A percentile compares a stretch with the other conserved stretches of the same genome.
phyloP scores from a whole-genome alignment of 2,113 vertebrate species.

The Holacanthus passer region DNA sequence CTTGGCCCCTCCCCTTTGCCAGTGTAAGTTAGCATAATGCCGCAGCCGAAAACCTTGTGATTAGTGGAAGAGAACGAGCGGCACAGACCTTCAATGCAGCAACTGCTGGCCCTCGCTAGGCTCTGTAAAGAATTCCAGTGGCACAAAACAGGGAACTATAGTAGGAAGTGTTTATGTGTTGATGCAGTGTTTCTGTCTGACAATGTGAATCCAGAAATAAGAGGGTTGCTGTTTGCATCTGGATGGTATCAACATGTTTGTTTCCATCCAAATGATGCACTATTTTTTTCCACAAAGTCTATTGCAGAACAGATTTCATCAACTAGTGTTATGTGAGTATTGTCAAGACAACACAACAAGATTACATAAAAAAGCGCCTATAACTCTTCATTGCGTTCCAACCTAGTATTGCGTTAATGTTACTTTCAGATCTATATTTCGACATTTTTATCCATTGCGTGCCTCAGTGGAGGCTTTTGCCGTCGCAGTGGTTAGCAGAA shows the following conservation, averaged over 20 bases:
- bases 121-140: slow-evolving; percentile 48
- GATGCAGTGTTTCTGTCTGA: background rate
- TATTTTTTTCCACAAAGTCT: background rate
- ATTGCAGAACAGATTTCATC: background rate
- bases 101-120: slow-evolving; percentile 31
- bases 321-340: background rate
- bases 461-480: background rate
- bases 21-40: slow-evolving; percentile 89
- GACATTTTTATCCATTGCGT: too few species aligned
- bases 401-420: background rate
- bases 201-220: background rate
- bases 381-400: background rate
- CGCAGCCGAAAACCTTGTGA: slow-evolving; percentile 82
- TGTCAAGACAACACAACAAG: background rate
- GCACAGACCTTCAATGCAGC: slow-evolving; percentile 47
- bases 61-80: slow-evolving; percentile 58
- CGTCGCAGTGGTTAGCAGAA: background rate
- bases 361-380: background rate
- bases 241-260: background rate
- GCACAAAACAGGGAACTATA: slow-evolving; percentile 30
- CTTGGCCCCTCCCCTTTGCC: slow-evolving; percentile 70
- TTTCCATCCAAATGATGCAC: background rate
- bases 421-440: background rate
- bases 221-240: slow-evolving; percentile 1
- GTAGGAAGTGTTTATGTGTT: slow-evolving; percentile 38